A percentile compares a stretch with the other conserved stretches of the same genome.
phyloP scores from a whole-genome alignment of 2,888 invertebrate species.

The Nephrotoma appendiculata region DNA sequence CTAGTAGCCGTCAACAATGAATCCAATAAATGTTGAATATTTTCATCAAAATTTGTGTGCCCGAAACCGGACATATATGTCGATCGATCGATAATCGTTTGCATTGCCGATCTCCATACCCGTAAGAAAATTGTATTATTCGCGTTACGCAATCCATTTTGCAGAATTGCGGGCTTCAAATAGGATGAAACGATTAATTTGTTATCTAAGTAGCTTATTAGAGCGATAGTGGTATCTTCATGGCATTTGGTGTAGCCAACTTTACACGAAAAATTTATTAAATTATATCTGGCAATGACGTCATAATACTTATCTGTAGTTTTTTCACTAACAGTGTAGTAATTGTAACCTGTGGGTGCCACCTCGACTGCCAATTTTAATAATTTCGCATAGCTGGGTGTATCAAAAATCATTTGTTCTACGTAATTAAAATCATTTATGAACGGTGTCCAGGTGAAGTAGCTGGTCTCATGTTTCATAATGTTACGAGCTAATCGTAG shows the following conservation, averaged over 20 bases:
- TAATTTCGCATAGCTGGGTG: not conserved
- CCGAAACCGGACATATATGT: not conserved
- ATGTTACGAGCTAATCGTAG: constrained; percentile 34
- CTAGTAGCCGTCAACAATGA: not conserved
- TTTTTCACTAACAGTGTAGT: not conserved
- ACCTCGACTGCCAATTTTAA: not conserved
- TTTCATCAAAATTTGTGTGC: not conserved
- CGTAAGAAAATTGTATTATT: not conserved
- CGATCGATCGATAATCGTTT: not conserved
- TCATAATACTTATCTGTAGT: not conserved
- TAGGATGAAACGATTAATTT: not conserved
- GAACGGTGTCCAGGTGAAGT: not conserved
- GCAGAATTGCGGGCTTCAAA: not conserved
- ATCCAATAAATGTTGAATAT: not conserved
- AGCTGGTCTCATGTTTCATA: not conserved
- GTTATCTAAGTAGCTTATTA: not conserved
- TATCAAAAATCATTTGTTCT: not conserved
- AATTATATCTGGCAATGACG: not conserved
- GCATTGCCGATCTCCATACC: not conserved
- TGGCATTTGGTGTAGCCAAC: not conserved
- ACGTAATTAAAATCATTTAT: not conserved
- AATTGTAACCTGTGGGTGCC: not conserved
- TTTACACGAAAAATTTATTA: not conserved
- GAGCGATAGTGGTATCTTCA: not conserved
- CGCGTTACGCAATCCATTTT: not conserved